Conservation (phyloP, 2,888 invertebrate species). For the Pecten maximus region DNA sequence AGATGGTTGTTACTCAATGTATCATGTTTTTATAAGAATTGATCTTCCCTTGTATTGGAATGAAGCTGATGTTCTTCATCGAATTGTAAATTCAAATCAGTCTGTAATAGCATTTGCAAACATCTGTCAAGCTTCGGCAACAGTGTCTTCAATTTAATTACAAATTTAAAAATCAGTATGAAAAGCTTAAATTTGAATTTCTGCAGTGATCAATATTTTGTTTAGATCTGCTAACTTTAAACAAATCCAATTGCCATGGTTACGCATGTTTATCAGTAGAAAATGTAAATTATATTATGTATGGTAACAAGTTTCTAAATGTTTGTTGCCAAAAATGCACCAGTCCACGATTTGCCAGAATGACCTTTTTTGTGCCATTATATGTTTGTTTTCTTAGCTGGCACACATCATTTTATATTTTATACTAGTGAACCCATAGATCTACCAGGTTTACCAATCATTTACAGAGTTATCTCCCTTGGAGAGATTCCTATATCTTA, state of each 20-base stretch:
- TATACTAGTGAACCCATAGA: neutral
- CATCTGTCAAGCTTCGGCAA: conserved; percentile 11
- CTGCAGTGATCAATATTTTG: conserved; percentile 11
- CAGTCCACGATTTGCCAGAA: neutral
- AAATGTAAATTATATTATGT: conserved; percentile 33
- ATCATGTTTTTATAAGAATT: conserved; percentile 28
- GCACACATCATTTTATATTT: neutral
- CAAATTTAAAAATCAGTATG: conserved; percentile 14
- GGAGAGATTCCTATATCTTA: neutral
- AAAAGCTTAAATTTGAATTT: conserved; percentile 35
- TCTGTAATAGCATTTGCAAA: neutral
- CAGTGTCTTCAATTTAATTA: conserved; percentile 30
- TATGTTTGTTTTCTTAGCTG: neutral
- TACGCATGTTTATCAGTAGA: conserved; percentile 10
- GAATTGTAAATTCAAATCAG: conserved; percentile 8
- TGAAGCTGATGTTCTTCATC: neutral
- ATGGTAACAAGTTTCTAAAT: neutral
- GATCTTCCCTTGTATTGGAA: neutral
- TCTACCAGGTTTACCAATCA: neutral
- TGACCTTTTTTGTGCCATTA: neutral
- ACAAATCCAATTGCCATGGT: conserved; percentile 22
- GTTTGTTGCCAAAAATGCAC: neutral
- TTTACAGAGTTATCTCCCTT: neutral
- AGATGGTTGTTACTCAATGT: neutral
- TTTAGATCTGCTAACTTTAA: conserved; percentile 20